These are phyloP conservation scores for Acrobasis repandana DNA, from an alignment of 2,888 invertebrate species.

Conservation along the genomic window DNA sequence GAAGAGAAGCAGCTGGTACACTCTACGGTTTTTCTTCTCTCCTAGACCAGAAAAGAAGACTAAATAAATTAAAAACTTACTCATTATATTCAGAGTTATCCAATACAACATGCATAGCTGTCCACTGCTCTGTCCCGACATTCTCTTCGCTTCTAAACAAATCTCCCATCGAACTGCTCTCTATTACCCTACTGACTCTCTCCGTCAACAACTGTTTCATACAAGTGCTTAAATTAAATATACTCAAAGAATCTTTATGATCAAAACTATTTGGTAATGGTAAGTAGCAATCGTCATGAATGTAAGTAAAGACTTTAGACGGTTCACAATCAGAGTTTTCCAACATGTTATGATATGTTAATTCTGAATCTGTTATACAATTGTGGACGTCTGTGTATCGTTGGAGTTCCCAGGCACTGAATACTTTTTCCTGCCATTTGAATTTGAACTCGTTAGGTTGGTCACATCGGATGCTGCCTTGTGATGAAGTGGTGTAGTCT, in stretches of 20 bases:
- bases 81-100: constrained; percentile 70
- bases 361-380: constrained; percentile 84
- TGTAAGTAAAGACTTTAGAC: constrained; percentile 80
- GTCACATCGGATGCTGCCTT: constrained; percentile 42
- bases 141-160: constrained; percentile 61
- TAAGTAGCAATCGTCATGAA: constrained; percentile 81
- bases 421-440: constrained; percentile 89
- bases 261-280: constrained; percentile 51
- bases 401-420: constrained; percentile 84
- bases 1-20: too few species aligned
- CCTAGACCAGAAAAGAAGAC: too few species aligned
- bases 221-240: constrained; percentile 44
- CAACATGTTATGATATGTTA: constrained; percentile 54
- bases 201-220: constrained; percentile 51
- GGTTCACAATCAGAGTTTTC: constrained; percentile 54
- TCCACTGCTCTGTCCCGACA: constrained; percentile 56
- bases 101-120: constrained; percentile 66
- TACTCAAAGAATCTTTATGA: constrained; percentile 32
- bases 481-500: constrained; percentile 51
- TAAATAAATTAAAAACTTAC: constrained; percentile 53
- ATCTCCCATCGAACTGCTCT: constrained; percentile 50
- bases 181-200: constrained; percentile 37
- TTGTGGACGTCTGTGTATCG: constrained; percentile 84
- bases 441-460: constrained; percentile 68
- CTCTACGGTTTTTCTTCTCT: too few species aligned